Evolutionary conservation across 2,113 vertebrate genomes (phyloP).

Genomic region (Rhinogobius similis): DNA sequence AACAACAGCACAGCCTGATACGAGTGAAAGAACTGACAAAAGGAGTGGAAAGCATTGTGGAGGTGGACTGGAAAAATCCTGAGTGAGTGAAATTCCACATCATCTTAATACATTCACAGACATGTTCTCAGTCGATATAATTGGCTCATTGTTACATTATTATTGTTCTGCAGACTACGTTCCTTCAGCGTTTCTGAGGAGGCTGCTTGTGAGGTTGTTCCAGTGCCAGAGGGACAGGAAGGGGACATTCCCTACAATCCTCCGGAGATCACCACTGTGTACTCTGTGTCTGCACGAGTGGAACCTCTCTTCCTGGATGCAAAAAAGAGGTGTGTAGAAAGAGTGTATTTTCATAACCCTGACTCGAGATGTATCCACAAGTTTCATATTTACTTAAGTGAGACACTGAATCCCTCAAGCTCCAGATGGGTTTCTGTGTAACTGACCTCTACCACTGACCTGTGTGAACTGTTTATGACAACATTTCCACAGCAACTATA

Average conservation of each 20-base stretch:
- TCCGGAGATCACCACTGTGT: slow-evolving; percentile 88
- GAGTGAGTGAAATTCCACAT: slow-evolving; percentile 75
- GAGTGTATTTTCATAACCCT: slow-evolving; percentile 7
- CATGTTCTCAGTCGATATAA: background rate
- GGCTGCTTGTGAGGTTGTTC: slow-evolving; percentile 56
- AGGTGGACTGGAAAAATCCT: slow-evolving; percentile 91
- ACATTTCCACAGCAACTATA: background rate
- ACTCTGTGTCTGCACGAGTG: slow-evolving; percentile 85
- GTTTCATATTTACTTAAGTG: slow-evolving; percentile 14
- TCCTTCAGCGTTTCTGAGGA: slow-evolving; percentile 82
- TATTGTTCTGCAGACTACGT: slow-evolving; percentile 78
- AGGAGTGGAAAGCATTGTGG: slow-evolving; percentile 95
- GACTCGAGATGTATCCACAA: background rate
- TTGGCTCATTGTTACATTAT: slow-evolving; percentile 7
- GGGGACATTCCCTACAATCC: slow-evolving; percentile 81
- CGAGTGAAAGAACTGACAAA: slow-evolving; percentile 91
- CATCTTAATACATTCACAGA: background rate
- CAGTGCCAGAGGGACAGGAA: slow-evolving; percentile 64
- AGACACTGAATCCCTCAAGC: background rate
- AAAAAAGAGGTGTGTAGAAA: slow-evolving; percentile 82
- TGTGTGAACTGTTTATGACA: background rate
- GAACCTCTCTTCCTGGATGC: slow-evolving; percentile 87
- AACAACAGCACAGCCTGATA: slow-evolving; percentile 85
- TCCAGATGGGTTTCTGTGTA: background rate
- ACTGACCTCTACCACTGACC: slow-evolving; percentile 7